Conservation (phyloP, 2,797 vertebrate genomes). For the Sebastes baramenuke region DNA sequence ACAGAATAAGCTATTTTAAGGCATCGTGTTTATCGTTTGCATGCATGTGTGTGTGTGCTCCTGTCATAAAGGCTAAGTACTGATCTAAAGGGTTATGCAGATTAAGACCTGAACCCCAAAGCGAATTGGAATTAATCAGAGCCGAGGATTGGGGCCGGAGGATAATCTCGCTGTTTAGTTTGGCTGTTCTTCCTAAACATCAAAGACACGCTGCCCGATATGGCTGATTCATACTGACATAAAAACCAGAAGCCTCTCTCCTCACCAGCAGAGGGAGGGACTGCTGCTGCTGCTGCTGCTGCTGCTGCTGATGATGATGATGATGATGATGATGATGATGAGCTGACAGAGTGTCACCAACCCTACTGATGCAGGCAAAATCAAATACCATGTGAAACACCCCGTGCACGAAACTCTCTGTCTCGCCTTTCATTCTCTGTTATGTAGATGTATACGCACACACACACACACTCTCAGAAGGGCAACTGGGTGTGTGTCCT, state of each 20-base stretch:
- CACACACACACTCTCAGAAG: conserved; percentile 20
- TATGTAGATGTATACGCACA: conserved; percentile 15
- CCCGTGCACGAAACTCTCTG: conserved; percentile 10
- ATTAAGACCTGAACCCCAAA: conserved; percentile 58
- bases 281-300: conserved; percentile 11
- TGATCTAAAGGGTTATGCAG: conserved; percentile 45
- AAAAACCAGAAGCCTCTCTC: conserved; percentile 34
- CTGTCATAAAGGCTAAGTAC: conserved; percentile 22
- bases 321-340: conserved; percentile 13
- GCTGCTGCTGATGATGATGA: too few species aligned
- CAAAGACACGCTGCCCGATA: conserved; percentile 50
- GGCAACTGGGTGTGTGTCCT: conserved; percentile 32
- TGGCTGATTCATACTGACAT: conserved; percentile 40
- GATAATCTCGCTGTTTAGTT: conserved; percentile 70
- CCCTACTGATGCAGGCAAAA: conserved; percentile 54
- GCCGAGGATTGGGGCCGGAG: conserved; percentile 51
- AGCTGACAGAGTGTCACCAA: conserved; percentile 55
- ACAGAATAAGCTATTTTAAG: conserved; percentile 3
- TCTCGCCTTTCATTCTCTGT: conserved; percentile 24
- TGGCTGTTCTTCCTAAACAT: conserved; percentile 56
- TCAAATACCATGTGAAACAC: conserved; percentile 44
- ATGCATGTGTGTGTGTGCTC: conserved; percentile 15
- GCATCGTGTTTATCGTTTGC: conserved; percentile 7
- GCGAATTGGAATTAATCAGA: conserved; percentile 64
- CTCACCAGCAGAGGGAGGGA: conserved; percentile 36